phyloP scores from a whole-genome alignment of 2,797 vertebrate genomes.

The Mareca strepera region DNA sequence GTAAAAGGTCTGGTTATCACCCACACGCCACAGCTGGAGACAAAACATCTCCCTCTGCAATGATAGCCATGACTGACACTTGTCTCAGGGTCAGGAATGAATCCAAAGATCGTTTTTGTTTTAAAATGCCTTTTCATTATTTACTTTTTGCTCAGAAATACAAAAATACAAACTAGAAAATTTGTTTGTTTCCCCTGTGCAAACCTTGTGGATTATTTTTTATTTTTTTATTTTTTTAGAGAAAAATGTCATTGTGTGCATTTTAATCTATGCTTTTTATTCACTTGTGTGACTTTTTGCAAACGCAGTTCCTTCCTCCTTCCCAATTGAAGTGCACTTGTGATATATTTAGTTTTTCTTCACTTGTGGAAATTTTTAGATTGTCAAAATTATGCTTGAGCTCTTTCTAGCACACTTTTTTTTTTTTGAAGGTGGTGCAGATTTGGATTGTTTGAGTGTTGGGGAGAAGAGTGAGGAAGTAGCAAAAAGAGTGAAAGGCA shows the following conservation, averaged over 20 bases:
- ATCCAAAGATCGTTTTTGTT: not conserved
- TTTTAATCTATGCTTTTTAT: not conserved
- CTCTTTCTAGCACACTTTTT: not conserved
- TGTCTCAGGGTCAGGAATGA: not conserved
- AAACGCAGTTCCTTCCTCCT: not conserved
- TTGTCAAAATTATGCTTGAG: not conserved
- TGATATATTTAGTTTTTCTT: not conserved
- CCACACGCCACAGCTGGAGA: constrained; percentile 3
- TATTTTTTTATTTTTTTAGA: not conserved
- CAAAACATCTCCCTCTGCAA: constrained; percentile 6
- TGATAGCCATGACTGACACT: not conserved
- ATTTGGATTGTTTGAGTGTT: not conserved
- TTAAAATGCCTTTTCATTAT: not conserved
- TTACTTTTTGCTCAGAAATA: not conserved
- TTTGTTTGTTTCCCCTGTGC: not conserved
- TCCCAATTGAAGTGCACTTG: not conserved
- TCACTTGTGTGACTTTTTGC: not conserved
- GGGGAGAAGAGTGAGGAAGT: not conserved
- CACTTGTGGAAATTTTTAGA: not conserved
- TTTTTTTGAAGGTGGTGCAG: not conserved
- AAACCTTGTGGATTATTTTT: not conserved
- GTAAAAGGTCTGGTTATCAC: constrained; percentile 33
- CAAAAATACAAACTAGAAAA: not conserved
- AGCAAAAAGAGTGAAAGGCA: not conserved
- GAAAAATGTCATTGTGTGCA: not conserved